phyloP scores from a whole-genome alignment of 2,113 vertebrate genomes.

The Campylorhamphus procurvoides region DNA sequence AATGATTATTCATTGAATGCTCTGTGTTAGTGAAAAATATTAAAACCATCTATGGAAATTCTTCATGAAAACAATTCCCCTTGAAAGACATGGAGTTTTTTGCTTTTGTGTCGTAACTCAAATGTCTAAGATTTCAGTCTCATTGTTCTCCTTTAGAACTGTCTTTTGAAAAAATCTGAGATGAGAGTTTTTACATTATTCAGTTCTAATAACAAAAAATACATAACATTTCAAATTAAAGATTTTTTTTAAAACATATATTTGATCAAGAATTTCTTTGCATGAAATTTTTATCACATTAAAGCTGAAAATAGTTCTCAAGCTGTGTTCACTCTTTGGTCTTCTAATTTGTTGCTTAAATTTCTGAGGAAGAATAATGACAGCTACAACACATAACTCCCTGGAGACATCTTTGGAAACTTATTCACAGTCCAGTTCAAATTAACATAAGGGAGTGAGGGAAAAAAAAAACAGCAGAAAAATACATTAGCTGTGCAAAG shows the following conservation, averaged over 20 bases:
- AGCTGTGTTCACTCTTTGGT: neutral
- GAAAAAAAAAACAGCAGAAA: neutral
- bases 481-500: neutral
- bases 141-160: neutral
- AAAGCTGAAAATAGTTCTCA: conserved; percentile 4
- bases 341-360: neutral
- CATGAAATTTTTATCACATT: neutral
- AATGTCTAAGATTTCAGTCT: neutral
- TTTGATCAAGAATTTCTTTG: neutral
- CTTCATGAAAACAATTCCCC: neutral
- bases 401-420: neutral
- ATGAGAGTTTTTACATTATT: conserved; percentile 14
- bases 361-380: neutral
- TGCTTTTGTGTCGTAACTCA: neutral
- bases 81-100: neutral
- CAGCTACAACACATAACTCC: neutral
- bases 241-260: neutral
- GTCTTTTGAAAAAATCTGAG: neutral
- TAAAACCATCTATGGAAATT: neutral
- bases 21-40: neutral
- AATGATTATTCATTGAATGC: neutral
- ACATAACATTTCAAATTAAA: neutral
- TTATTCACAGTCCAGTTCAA: neutral
- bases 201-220: neutral
- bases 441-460: neutral